Percentiles rank a stretch among this genome's conserved stretches.
Evolutionary conservation across 2,797 vertebrate species (phyloP).

Genomic region (Pangasius krempfi): DNA sequence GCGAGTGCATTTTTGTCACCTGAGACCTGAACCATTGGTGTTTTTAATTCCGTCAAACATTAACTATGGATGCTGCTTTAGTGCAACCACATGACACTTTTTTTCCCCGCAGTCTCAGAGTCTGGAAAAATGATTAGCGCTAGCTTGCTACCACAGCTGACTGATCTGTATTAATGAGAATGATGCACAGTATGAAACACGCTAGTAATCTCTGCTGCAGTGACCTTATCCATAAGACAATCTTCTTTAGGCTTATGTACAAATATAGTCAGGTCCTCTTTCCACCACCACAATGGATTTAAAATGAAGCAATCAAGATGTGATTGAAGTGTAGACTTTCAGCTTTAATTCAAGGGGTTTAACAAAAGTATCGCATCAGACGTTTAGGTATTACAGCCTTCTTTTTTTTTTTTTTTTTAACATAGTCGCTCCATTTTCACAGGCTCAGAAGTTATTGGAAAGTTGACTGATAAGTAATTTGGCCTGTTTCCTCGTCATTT

Average conservation of each 20-base stretch:
- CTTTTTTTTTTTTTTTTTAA: too few relatives aligned
- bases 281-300: too few relatives aligned
- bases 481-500: too few relatives aligned
- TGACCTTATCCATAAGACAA: not conserved
- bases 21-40: not conserved
- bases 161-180: not conserved
- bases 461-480: too few relatives aligned
- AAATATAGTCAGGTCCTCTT: not conserved
- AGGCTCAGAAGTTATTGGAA: too few relatives aligned
- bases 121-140: conserved; percentile 24
- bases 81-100: conserved; percentile 15
- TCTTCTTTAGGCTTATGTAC: conserved; percentile 14
- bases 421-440: too few relatives aligned
- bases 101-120: not conserved
- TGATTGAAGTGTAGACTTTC: too few relatives aligned
- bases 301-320: too few relatives aligned
- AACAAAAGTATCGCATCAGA: too few relatives aligned
- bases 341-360: too few relatives aligned
- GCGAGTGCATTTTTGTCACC: not conserved
- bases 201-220: conserved; percentile 20
- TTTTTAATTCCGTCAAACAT: not conserved
- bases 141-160: conserved; percentile 4
- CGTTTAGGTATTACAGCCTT: too few relatives aligned
- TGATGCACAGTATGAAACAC: conserved; percentile 17
- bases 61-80: conserved; percentile 28